Conservation (phyloP, 2,888 invertebrate species). For the Microctonus aethiopoides region DNA sequence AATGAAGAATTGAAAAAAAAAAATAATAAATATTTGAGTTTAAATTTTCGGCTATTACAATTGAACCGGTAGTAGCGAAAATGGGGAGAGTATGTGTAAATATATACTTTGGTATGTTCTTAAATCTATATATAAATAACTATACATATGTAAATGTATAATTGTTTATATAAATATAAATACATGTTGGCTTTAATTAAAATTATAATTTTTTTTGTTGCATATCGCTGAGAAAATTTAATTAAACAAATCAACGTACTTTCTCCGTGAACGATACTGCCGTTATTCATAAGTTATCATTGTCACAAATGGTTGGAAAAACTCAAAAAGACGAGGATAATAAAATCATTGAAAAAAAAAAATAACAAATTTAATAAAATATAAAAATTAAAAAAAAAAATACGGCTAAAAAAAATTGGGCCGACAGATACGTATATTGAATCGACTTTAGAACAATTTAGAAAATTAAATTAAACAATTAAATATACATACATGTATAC, state of each 20-base stretch:
- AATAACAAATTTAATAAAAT: slow-evolving; percentile 13
- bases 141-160: background rate
- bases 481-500: background rate
- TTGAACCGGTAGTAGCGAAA: slow-evolving; percentile 39
- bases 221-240: slow-evolving; percentile 23
- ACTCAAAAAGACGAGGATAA: slow-evolving; percentile 30
- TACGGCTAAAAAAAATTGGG: background rate
- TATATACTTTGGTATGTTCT: slow-evolving; percentile 7
- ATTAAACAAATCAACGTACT: slow-evolving; percentile 49
- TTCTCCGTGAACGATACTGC: slow-evolving; percentile 58
- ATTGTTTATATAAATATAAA: slow-evolving; percentile 3
- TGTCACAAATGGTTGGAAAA: slow-evolving; percentile 31
- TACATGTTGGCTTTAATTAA: slow-evolving; percentile 30
- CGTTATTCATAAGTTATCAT: slow-evolving; percentile 50
- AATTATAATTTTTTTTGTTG: slow-evolving; percentile 46
- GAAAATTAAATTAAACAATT: background rate
- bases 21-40: slow-evolving; percentile 4
- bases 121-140: slow-evolving; percentile 4
- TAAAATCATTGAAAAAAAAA: slow-evolving; percentile 11
- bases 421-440: background rate
- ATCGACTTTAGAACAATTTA: background rate
- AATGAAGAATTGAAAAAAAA: background rate
- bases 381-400: background rate
- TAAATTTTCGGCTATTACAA: slow-evolving; percentile 19
- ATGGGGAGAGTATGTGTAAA: slow-evolving; percentile 42